Base-by-base conservation (phyloP, 2,113 vertebrate species). In the Neolamprologus kungweensis region DNA sequence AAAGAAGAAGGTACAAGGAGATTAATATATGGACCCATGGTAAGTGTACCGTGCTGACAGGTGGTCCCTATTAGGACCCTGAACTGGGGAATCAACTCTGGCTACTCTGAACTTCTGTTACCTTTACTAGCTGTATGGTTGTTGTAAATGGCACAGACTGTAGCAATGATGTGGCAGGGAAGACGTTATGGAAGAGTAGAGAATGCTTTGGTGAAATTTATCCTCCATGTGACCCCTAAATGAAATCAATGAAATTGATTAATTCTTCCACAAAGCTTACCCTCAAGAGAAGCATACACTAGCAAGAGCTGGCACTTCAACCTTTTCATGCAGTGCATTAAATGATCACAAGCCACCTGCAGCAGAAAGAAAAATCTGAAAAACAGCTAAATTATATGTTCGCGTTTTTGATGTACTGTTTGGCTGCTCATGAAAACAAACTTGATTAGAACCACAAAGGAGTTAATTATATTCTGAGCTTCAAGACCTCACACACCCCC, bases 81-180 rank as follows among this genome's bases (percentile, higher is more conserved):
- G 33, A 31, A 55, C 55, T 45, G 75, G 35, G 55, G 40, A 81
- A 75, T 84, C 82, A 65, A 85, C 83, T 79, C 82, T 87, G 84
- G 87, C 80, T 55, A 7, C 33, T 31, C 28, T 84, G 91, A 87
- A 86, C 86, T 85, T 79, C 85, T 80, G 88, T 81, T 78, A 94
- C 85, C 78, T 80, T 80, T 75, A 23, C 80, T 85, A 55, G 91
- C 86, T 81, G 68, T 89, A 88, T 82, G 78, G 82, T 50, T 86
- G 87, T 45, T 85, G 85, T 92, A 95, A 92, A 93, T 95, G 93
- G 90, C 73, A 57, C 79, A 55, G 58, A 35, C 79, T 19, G 35
- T 47, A 45, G 65, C 33, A 71, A 65, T 45, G 53, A 54, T 54
- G 84, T 81, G 75, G 82, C 75, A 89, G 47, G 40, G 33, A 53